Conservation (phyloP, 2,888 invertebrate species). For the Ectemnius continuus region DNA sequence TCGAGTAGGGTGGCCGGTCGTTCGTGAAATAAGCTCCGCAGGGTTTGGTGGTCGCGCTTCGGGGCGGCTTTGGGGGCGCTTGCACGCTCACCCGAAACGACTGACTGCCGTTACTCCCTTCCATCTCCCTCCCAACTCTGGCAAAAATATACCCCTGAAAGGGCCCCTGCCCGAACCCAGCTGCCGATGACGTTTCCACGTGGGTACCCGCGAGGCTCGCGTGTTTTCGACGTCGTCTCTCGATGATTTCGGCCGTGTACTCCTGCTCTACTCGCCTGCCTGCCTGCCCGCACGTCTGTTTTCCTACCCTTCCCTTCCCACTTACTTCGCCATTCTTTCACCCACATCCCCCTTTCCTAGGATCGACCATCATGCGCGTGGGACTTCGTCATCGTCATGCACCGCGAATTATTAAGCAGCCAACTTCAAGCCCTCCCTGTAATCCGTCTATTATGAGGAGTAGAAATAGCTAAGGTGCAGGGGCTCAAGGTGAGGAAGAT, state of each 20-base stretch:
- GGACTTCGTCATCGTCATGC: too few relatives aligned
- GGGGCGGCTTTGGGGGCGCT: constrained; percentile 71
- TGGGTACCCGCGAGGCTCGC: constrained; percentile 76
- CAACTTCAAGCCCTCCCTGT: too few relatives aligned
- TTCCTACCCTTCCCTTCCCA: constrained; percentile 10
- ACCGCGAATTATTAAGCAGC: too few relatives aligned
- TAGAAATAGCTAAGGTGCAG: not conserved
- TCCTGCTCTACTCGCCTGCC: constrained; percentile 32
- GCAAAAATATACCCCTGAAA: constrained; percentile 60
- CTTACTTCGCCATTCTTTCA: not conserved
- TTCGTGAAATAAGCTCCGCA: constrained; percentile 76
- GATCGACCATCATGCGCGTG: not conserved
- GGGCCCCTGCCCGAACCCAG: constrained; percentile 64
- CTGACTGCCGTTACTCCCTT: constrained; percentile 57
- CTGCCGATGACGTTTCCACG: constrained; percentile 77
- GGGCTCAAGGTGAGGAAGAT: not conserved
- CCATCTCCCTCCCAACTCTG: constrained; percentile 42
- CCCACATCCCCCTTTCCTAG: not conserved
- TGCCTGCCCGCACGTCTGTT: constrained; percentile 23
- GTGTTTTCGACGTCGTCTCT: constrained; percentile 75
- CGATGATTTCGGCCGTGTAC: constrained; percentile 65
- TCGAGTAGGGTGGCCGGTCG: constrained; percentile 64
- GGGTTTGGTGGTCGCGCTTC: constrained; percentile 76
- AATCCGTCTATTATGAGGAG: too few relatives aligned
- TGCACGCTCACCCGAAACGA: constrained; percentile 57